These are phyloP conservation scores for Sesamia inferens DNA, from an alignment of 2,888 invertebrate species.

Conservation along the genomic window DNA sequence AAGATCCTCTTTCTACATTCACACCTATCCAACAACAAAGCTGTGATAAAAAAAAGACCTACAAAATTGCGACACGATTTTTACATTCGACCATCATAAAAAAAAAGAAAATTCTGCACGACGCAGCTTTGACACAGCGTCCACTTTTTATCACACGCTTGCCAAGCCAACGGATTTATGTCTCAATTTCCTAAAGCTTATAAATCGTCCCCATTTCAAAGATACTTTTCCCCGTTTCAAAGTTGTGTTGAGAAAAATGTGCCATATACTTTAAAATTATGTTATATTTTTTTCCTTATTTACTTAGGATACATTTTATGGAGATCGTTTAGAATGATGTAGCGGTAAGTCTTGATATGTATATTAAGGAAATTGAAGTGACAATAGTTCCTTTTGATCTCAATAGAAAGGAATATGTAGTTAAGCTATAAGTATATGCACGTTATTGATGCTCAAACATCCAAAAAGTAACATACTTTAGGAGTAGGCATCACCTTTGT, in stretches of 20 bases:
- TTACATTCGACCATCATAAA: conserved; percentile 32
- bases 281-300: neutral
- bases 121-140: conserved; percentile 55
- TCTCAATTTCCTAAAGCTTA: conserved; percentile 70
- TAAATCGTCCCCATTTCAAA: conserved; percentile 65
- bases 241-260: conserved; percentile 44
- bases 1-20: no score
- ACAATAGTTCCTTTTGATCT: no score
- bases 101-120: conserved; percentile 36
- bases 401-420: no score
- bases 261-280: conserved; percentile 19
- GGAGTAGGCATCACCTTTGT: no score
- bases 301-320: conserved; percentile 9
- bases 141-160: conserved; percentile 63
- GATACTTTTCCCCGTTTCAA: conserved; percentile 52
- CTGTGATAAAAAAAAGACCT: neutral
- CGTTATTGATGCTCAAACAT: no score
- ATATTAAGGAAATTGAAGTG: neutral
- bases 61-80: conserved; percentile 25
- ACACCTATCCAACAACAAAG: neutral
- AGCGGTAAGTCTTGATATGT: neutral
- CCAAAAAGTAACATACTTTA: no score
- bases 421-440: no score
- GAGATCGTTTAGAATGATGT: neutral
- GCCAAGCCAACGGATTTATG: conserved; percentile 64